A percentile compares a stretch with the other conserved stretches of the same genome.
phyloP scores from a whole-genome alignment of 2,888 invertebrate species.

The Erebia ligea region DNA sequence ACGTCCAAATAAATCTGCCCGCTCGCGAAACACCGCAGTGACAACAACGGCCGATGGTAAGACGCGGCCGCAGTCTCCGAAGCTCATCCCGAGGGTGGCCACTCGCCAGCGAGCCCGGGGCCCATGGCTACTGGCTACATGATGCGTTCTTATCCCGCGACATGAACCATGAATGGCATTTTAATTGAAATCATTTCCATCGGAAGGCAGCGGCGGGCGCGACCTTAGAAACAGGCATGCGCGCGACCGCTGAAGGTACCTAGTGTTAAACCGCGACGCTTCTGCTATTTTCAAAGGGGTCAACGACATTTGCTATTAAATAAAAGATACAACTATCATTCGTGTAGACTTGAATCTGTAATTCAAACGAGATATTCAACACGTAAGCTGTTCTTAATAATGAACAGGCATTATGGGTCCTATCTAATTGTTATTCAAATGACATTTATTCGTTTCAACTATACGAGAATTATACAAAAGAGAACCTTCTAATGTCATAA shows the following conservation, averaged over 20 bases:
- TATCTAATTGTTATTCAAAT: conserved; percentile 28
- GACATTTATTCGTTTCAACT: conserved; percentile 22
- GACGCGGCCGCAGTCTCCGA: conserved; percentile 78
- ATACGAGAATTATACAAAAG: background rate
- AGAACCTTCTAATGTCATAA: background rate
- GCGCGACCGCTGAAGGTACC: conserved; percentile 69
- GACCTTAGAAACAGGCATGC: conserved; percentile 79
- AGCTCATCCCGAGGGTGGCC: conserved; percentile 36
- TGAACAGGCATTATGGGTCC: conserved; percentile 26
- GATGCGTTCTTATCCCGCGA: conserved; percentile 24
- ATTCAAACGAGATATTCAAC: conserved; percentile 30
- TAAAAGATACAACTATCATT: conserved; percentile 53
- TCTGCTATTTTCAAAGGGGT: conserved; percentile 67
- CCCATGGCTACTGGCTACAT: conserved; percentile 29
- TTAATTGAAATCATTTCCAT: conserved; percentile 75
- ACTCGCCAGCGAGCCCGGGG: conserved; percentile 26
- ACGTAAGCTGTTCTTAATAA: conserved; percentile 27
- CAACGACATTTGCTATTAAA: conserved; percentile 68
- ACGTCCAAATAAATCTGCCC: conserved; percentile 84
- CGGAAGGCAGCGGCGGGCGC: conserved; percentile 63
- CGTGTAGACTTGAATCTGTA: conserved; percentile 38
- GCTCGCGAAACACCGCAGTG: conserved; percentile 84
- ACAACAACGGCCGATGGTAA: conserved; percentile 80
- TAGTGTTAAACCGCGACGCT: conserved; percentile 67
- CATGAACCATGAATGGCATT: conserved; percentile 51